Evolutionary conservation across 2,113 vertebrate species (phyloP).

Genomic region (Enhydra lutris): DNA sequence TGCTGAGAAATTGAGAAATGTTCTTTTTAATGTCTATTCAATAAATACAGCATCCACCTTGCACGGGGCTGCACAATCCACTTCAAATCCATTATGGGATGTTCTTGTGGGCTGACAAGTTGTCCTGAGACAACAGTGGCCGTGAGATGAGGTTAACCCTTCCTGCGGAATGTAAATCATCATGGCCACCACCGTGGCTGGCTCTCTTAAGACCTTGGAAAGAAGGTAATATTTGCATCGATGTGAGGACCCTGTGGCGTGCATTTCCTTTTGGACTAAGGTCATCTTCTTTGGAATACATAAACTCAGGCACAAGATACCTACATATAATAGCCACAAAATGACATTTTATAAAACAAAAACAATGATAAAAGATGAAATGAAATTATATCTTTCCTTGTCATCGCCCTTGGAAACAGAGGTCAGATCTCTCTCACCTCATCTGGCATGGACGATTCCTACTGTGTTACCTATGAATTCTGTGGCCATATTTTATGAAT

Average conservation of each 20-base stretch:
- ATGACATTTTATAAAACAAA: background rate
- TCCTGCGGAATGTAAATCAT: constrained; percentile 82
- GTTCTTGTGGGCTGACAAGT: constrained; percentile 91
- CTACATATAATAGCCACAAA: background rate
- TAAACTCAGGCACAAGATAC: background rate
- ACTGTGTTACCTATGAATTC: background rate
- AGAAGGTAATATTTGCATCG: constrained; percentile 69
- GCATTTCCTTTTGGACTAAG: constrained; percentile 56
- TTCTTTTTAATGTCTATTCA: constrained; percentile 96
- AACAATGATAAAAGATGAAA: background rate
- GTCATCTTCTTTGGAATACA: background rate
- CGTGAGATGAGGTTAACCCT: constrained; percentile 93
- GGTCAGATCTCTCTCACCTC: background rate
- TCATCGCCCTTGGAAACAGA: constrained; percentile 10
- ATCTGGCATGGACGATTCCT: background rate
- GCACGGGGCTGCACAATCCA: constrained; percentile 90
- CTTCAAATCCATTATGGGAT: constrained; percentile 93
- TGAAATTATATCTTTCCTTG: background rate
- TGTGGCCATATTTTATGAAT: background rate
- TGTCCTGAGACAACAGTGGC: constrained; percentile 90
- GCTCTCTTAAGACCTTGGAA: constrained; percentile 78
- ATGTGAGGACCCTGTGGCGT: background rate
- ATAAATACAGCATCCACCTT: constrained; percentile 95
- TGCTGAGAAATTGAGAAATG: constrained; percentile 94
- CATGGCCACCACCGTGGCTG: constrained; percentile 57